A percentile compares a stretch with the other conserved stretches of the same genome.
These are phyloP conservation scores for Camptogramma bilineatum DNA, from an alignment of 2,888 invertebrate species.

Conservation along the genomic window DNA sequence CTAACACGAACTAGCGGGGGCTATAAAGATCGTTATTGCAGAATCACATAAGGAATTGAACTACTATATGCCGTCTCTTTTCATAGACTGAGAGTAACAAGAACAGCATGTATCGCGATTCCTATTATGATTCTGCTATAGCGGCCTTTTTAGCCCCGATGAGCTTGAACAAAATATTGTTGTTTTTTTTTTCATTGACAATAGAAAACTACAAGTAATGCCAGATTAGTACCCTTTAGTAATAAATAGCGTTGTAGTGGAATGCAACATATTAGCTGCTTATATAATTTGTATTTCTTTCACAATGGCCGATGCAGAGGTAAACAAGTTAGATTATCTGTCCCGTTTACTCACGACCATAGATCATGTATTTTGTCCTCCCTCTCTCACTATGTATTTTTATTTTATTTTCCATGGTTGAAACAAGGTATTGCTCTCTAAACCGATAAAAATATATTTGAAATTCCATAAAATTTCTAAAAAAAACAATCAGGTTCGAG, in stretches of 20 bases:
- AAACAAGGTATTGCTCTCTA: conserved; percentile 28
- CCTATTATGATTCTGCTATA: too few species aligned
- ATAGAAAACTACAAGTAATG: background rate
- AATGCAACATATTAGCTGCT: conserved; percentile 49
- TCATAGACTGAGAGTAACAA: too few species aligned
- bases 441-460: background rate
- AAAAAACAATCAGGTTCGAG: too few species aligned
- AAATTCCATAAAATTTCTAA: too few species aligned
- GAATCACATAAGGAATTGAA: too few species aligned
- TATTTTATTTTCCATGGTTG: conserved; percentile 37
- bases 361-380: conserved; percentile 46
- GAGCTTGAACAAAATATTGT: too few species aligned
- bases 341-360: conserved; percentile 63
- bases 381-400: conserved; percentile 54
- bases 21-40: too few species aligned
- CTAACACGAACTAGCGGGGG: too few species aligned
- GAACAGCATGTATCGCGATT: too few species aligned
- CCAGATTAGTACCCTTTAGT: conserved; percentile 4
- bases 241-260: conserved; percentile 32
- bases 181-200: background rate
- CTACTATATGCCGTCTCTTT: too few species aligned
- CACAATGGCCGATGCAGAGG: conserved; percentile 81
- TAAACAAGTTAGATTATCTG: conserved; percentile 60
- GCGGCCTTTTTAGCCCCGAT: too few species aligned
- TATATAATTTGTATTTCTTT: conserved; percentile 68